A percentile compares a stretch with the other conserved stretches of the same genome.
Conservation (phyloP, 2,888 invertebrate genomes). For the Leptinotarsa rubiginosa region DNA sequence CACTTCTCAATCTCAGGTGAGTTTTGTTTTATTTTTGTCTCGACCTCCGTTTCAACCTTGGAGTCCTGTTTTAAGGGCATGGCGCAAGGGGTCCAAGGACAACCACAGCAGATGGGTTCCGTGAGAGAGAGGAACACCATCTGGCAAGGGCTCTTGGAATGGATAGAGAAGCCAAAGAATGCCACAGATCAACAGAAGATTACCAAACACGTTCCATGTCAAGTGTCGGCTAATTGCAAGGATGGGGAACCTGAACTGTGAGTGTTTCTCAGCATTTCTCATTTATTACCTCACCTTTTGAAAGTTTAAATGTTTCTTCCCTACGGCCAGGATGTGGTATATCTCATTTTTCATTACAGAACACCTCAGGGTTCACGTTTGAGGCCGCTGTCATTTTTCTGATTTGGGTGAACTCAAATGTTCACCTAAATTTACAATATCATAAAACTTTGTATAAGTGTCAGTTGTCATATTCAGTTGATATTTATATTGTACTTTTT, state of each 20-base stretch:
- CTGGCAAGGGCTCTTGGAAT: conserved; percentile 82
- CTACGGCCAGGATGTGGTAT: no score
- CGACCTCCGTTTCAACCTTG: background rate
- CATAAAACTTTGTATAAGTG: no score
- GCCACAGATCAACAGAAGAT: conserved; percentile 82
- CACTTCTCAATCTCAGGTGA: conserved; percentile 61
- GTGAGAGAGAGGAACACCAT: conserved; percentile 71
- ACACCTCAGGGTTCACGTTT: no score
- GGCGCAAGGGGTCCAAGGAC: conserved; percentile 52
- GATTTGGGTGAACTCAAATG: no score
- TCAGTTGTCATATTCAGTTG: no score
- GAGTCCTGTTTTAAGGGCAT: conserved; percentile 43
- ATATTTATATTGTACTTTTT: no score
- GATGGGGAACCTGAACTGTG: conserved; percentile 91
- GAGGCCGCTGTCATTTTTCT: no score
- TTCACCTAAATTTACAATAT: no score
- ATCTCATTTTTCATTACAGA: no score
- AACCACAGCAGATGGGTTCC: conserved; percentile 63
- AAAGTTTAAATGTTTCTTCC: no score
- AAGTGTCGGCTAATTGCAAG: conserved; percentile 78
- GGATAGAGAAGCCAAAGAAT: conserved; percentile 90
- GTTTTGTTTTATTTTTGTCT: background rate
- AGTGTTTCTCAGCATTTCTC: conserved; percentile 56
- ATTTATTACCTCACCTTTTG: background rate
- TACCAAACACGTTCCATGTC: conserved; percentile 80